Percentiles rank a stretch among this genome's conserved stretches.
Conservation (phyloP, 2,797 vertebrate genomes). For the Gymnothorax javanicus region DNA sequence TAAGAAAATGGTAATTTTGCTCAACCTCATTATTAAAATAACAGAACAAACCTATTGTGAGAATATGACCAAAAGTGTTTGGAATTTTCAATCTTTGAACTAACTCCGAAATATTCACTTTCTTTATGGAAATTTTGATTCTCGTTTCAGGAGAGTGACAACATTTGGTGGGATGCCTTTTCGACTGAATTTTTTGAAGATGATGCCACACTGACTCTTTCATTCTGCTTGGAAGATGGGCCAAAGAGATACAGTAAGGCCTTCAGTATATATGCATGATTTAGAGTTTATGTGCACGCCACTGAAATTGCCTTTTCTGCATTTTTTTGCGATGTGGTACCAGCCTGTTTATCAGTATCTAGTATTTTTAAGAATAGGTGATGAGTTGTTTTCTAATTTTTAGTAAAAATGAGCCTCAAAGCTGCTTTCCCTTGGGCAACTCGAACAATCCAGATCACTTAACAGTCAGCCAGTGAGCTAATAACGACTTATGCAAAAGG, state of each 20-base stretch:
- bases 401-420: background rate
- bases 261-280: background rate
- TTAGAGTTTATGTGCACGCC: background rate
- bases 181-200: conserved; percentile 99
- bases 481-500: no score
- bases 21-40: background rate
- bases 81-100: background rate
- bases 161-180: conserved; percentile 99
- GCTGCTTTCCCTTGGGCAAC: background rate
- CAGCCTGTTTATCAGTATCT: background rate
- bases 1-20: background rate
- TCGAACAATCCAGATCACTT: background rate
- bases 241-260: conserved; percentile 99
- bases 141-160: conserved; percentile 92
- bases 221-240: conserved; percentile 99
- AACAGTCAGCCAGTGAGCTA: background rate
- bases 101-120: background rate
- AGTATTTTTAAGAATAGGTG: background rate
- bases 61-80: background rate
- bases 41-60: background rate
- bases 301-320: background rate
- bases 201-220: conserved; percentile 95
- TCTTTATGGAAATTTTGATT: conserved; percentile 33
- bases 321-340: background rate
- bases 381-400: background rate